These are phyloP conservation scores for Theonella swinhoei DNA, from an alignment of 37 sponge, comb jelly and placozoan genomes.

Conservation along the genomic window DNA sequence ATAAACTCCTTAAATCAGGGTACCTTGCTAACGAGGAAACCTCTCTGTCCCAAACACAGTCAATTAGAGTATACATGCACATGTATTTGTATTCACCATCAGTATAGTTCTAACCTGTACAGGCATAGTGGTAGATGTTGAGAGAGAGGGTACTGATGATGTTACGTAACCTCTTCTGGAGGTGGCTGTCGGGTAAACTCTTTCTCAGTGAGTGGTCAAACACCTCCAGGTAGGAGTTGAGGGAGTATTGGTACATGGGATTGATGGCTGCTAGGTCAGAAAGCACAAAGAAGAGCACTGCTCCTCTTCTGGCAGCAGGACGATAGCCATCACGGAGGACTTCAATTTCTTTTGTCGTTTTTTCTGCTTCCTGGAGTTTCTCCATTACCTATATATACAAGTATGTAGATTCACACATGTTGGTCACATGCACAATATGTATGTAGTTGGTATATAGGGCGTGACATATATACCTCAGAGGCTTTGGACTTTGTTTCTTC, in stretches of 20 bases:
- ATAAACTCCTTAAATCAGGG: too few species aligned
- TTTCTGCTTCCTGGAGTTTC: conserved; percentile 86
- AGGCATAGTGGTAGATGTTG: conserved; percentile 99
- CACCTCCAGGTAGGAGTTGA: conserved; percentile 92
- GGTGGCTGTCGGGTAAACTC: conserved; percentile 89
- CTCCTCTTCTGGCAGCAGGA: conserved; percentile 95
- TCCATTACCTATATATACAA: conserved; percentile 71
- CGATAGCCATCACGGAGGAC: conserved; percentile 91
- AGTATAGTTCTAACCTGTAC: conserved; percentile 71
- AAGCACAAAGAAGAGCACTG: conserved; percentile 98
- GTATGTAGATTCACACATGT: neutral
- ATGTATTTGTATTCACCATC: neutral
- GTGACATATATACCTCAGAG: conserved; percentile 89
- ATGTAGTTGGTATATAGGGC: too few species aligned
- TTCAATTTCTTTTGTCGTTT: conserved; percentile 92
- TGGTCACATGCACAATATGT: neutral
- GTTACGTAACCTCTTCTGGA: conserved; percentile 90
- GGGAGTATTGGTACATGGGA: conserved; percentile 99
- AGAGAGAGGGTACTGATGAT: conserved; percentile 94
- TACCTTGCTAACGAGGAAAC: too few species aligned
- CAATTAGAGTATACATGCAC: too few species aligned
- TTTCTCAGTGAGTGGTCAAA: conserved; percentile 91
- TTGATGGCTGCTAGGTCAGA: conserved; percentile 98
- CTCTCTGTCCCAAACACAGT: too few species aligned
- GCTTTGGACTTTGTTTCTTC: conserved; percentile 99